Evolutionary conservation across 2,888 invertebrate genomes (phyloP).

Genomic region (Rhingia campestris): DNA sequence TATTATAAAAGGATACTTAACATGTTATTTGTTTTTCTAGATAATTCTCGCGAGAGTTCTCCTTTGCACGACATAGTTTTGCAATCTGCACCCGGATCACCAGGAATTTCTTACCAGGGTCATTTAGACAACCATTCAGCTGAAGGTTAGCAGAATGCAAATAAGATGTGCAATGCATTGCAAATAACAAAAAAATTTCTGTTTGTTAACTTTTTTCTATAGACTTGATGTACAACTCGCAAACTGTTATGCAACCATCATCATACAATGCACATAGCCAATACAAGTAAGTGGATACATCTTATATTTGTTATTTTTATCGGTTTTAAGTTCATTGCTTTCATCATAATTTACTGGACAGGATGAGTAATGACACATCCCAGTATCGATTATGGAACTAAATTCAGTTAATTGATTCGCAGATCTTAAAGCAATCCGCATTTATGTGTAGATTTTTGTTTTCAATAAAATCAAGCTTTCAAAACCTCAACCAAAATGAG

Average conservation of each 20-base stretch:
- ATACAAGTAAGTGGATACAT: slow-evolving; percentile 78
- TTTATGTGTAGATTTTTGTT: neutral
- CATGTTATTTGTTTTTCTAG: slow-evolving; percentile 71
- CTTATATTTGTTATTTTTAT: no score
- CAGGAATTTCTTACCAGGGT: slow-evolving; percentile 83
- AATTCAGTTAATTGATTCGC: neutral
- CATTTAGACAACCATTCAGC: slow-evolving; percentile 80
- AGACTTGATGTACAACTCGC: slow-evolving; percentile 81
- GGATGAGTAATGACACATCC: no score
- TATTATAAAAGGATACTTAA: no score
- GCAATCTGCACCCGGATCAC: slow-evolving; percentile 87
- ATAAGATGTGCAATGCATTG: no score
- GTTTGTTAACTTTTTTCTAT: slow-evolving; percentile 41
- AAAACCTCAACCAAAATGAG: no score
- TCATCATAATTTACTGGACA: no score
- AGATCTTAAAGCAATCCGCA: neutral
- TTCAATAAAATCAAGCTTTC: no score
- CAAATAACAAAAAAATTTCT: neutral
- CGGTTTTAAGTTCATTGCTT: no score
- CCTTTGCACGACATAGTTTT: slow-evolving; percentile 89
- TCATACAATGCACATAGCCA: slow-evolving; percentile 81
- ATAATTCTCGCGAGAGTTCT: slow-evolving; percentile 93
- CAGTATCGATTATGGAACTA: neutral
- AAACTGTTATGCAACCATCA: slow-evolving; percentile 79
- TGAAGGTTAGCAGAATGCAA: slow-evolving; percentile 77